phyloP scores from a whole-genome alignment of 2,113 vertebrate genomes.

The Hypanus sabinus region DNA sequence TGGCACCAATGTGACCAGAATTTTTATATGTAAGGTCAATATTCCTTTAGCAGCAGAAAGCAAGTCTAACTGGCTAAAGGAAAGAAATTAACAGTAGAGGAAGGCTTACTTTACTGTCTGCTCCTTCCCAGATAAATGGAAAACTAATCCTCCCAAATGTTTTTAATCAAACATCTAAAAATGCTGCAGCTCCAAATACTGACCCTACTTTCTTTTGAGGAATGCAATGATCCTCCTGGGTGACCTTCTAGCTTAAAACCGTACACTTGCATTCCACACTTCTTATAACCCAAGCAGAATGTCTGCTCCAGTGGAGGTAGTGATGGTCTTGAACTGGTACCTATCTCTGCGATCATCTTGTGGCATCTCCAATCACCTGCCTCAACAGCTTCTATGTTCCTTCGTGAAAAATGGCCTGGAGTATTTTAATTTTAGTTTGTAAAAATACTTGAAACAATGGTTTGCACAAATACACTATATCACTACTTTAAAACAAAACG shows the following conservation, averaged over 20 bases:
- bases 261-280: background rate
- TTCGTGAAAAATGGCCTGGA: background rate
- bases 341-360: background rate
- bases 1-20: too few species aligned
- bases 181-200: background rate
- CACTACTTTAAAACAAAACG: background rate
- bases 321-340: background rate
- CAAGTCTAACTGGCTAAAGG: background rate
- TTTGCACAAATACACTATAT: background rate
- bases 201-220: background rate
- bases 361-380: background rate
- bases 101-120: background rate
- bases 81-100: background rate
- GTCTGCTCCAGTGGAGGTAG: background rate
- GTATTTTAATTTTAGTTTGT: background rate
- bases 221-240: background rate
- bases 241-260: background rate
- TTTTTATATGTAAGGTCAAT: background rate
- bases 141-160: background rate
- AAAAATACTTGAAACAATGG: background rate
- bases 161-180: background rate
- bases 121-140: background rate
- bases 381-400: background rate
- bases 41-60: background rate
- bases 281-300: background rate